Evolutionary conservation across 2,797 vertebrate species (phyloP).

Genomic region (Moxostoma hubbsi): DNA sequence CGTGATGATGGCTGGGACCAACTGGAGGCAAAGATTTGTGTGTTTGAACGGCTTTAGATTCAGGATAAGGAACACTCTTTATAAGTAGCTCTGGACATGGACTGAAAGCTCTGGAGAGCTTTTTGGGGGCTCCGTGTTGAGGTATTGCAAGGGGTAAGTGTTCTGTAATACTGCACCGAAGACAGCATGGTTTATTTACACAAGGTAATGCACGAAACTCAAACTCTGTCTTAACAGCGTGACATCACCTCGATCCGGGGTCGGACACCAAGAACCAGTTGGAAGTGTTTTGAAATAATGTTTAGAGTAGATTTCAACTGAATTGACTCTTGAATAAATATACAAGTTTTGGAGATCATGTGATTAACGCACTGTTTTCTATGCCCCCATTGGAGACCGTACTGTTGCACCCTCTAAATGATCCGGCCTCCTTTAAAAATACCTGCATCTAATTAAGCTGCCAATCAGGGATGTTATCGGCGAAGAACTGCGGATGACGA

Average conservation of each 20-base stretch:
- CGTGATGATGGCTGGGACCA: slow-evolving; percentile 10
- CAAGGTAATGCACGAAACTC: slow-evolving; percentile 60
- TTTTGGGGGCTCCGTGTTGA: slow-evolving; percentile 57
- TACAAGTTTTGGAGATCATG: slow-evolving; percentile 50
- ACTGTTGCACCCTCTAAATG: slow-evolving; percentile 17
- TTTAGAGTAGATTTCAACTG: slow-evolving; percentile 61
- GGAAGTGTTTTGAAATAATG: slow-evolving; percentile 62
- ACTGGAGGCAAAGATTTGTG: slow-evolving; percentile 24
- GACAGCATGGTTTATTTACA: slow-evolving; percentile 67
- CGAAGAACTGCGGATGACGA: slow-evolving; percentile 42
- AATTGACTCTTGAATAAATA: slow-evolving; percentile 63
- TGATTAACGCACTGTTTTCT: slow-evolving; percentile 37
- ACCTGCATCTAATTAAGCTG: slow-evolving; percentile 33
- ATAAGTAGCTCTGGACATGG: slow-evolving; percentile 52
- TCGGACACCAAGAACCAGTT: slow-evolving; percentile 58
- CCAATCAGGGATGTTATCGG: neutral
- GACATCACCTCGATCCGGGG: slow-evolving; percentile 59
- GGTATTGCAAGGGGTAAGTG: slow-evolving; percentile 57
- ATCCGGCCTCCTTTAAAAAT: slow-evolving; percentile 39
- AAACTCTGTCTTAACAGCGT: slow-evolving; percentile 66
- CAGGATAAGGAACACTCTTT: slow-evolving; percentile 47
- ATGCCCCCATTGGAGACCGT: slow-evolving; percentile 10
- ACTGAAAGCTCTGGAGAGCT: slow-evolving; percentile 53
- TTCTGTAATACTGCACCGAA: slow-evolving; percentile 53
- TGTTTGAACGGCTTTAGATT: slow-evolving; percentile 19